Percentiles rank a stretch among this genome's conserved stretches.
phyloP scores from a whole-genome alignment of 2,888 invertebrate genomes.

The Hemithea aestivaria region DNA sequence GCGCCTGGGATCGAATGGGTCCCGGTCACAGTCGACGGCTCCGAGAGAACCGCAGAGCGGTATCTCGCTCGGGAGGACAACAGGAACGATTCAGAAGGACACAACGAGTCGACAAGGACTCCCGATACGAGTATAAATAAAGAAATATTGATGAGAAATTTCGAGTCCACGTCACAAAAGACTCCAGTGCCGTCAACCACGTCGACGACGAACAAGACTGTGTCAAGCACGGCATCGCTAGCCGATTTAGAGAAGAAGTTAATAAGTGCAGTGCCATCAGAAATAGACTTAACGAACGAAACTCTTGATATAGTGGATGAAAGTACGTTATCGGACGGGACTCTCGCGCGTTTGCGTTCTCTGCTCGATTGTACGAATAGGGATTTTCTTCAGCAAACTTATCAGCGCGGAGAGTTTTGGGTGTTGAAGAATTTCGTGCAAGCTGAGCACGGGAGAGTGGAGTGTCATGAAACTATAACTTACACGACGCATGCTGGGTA shows the following conservation, averaged over 20 bases:
- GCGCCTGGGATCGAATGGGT: slow-evolving; percentile 57
- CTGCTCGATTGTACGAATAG: slow-evolving; percentile 83
- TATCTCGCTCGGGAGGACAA: slow-evolving; percentile 46
- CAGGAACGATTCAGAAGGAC: slow-evolving; percentile 53
- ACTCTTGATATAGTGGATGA: slow-evolving; percentile 60
- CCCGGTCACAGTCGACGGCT: slow-evolving; percentile 57
- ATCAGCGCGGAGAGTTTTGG: slow-evolving; percentile 91
- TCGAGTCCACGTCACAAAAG: slow-evolving; percentile 61
- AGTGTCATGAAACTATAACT: slow-evolving; percentile 91
- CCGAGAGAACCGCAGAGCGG: slow-evolving; percentile 53
- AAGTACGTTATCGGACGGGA: slow-evolving; percentile 56
- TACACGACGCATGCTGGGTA: slow-evolving; percentile 96
- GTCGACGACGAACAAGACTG: slow-evolving; percentile 61
- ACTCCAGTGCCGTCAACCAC: slow-evolving; percentile 58
- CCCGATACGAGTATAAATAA: no score
- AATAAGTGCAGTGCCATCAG: slow-evolving; percentile 50
- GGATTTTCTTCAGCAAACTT: slow-evolving; percentile 77
- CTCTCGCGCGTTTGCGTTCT: slow-evolving; percentile 58
- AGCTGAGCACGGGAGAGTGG: slow-evolving; percentile 82
- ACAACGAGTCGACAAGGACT: slow-evolving; percentile 37
- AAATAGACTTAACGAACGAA: slow-evolving; percentile 54
- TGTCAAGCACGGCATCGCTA: slow-evolving; percentile 63
- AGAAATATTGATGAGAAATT: no score
- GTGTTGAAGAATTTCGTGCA: slow-evolving; percentile 92
- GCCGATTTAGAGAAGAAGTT: slow-evolving; percentile 54